A percentile compares a stretch with the other conserved stretches of the same genome.
These are phyloP conservation scores for Tragelaphus strepsiceros DNA, from an alignment of 2,113 vertebrate genomes.

Conservation along the genomic window DNA sequence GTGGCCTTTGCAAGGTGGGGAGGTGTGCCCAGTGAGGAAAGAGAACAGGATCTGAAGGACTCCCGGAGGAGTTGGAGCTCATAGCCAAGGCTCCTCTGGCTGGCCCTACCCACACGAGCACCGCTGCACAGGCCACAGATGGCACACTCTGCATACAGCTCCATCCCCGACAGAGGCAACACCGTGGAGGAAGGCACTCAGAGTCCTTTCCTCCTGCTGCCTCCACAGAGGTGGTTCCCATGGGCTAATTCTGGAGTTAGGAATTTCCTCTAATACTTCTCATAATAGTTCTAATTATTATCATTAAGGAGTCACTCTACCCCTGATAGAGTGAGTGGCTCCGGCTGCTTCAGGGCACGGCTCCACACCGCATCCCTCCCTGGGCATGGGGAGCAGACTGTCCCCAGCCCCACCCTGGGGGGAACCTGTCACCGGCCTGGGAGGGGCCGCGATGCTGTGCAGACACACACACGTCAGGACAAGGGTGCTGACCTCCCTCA, in stretches of 20 bases:
- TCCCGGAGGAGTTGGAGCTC: not conserved
- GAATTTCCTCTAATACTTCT: not conserved
- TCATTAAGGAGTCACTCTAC: not conserved
- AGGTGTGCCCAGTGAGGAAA: not conserved
- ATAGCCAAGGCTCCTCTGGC: not conserved
- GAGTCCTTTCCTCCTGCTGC: no score
- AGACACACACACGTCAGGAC: not conserved
- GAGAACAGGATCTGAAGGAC: not conserved
- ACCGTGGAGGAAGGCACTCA: not conserved
- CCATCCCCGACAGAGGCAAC: not conserved
- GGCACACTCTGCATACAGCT: rapidly evolving
- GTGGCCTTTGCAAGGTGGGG: not conserved
- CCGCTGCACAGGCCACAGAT: not conserved
- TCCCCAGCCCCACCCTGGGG: not conserved
- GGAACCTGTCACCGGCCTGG: not conserved
- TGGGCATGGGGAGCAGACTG: not conserved
- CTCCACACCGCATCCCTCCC: not conserved
- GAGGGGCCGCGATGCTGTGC: not conserved
- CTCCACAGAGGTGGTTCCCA: no score
- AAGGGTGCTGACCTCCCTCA: rapidly evolving
- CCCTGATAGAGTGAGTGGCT: not conserved
- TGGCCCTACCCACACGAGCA: no score
- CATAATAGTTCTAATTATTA: not conserved
- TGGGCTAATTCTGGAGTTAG: not conserved
- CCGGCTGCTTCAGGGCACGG: not conserved